Evolutionary conservation across 2,797 vertebrate genomes (phyloP), one percentile per base, ranked within the genome.

Genomic region (Leptatherina wallacei): DNA sequence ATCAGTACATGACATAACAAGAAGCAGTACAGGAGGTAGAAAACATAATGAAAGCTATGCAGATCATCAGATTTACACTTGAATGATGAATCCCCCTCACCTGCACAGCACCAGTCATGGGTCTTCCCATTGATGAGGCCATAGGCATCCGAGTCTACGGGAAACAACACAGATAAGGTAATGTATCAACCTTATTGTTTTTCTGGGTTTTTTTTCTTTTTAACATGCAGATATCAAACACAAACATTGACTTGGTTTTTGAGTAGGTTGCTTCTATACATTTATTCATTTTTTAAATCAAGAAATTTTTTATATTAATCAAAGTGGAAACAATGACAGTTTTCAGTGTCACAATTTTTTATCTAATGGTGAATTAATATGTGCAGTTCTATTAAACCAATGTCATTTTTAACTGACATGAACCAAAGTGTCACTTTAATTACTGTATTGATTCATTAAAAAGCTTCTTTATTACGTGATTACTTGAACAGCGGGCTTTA

Each of bases 31-130:
- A 3, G 10, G 6, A 33, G 1, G 14, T 16, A 55, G 20, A 33
- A 47, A 4, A 42, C 8, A 33, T 2, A 32, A 40, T 8, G 38
- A 65, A 72, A 75, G n/a, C 20, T 58, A 52, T 9, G 3, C 1
- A 47, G 38, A 13, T 40, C 8, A 8, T 32, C 30, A 55, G 54
- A 20, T 40, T 33, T 2, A 59, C 1, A 42, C 14, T 51, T 16
- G 0, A 44, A 14, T 40, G 14, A 6, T 65, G 3, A 51, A 7
- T 57, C 40, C n/a, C 0, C n/a, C 92, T 92, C 92, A 99, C 98
- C 97, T 97, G 96, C 69, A 97, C 87, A 82, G 94, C 89, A 89
- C 96, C 97, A 74, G 98, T 98, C 92, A 95, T 63, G 0, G 96
- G 96, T 89, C 98, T 95, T 88, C 97, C 97, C 93, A 96, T 86